Evolutionary conservation across 1,140 invertebrate genomes (phyloP).

Genomic region (Caenorhabditis tropicalis): DNA sequence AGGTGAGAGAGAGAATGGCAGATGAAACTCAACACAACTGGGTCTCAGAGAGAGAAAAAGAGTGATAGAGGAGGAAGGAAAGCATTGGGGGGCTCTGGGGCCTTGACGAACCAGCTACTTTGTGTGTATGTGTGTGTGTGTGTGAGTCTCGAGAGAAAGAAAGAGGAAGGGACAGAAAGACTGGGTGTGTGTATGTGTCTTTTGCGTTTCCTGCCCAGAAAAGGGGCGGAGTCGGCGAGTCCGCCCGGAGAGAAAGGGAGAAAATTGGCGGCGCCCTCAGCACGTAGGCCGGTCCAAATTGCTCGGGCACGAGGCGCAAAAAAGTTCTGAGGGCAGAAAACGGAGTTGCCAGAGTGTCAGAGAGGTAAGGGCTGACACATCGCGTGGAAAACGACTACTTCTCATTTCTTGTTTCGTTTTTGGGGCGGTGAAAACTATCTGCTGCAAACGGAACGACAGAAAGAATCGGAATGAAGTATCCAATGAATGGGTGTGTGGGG

Average conservation of each 20-base stretch:
- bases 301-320: slow-evolving; percentile 22
- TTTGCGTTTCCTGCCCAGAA: slow-evolving; percentile 43
- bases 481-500: neutral
- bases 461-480: neutral
- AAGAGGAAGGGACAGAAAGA: slow-evolving; percentile 1
- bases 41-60: slow-evolving; percentile 36
- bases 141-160: neutral
- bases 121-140: slow-evolving; percentile 30
- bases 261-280: slow-evolving; percentile 37
- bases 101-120: slow-evolving; percentile 25
- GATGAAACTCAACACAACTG: slow-evolving; percentile 34
- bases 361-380: neutral
- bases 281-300: slow-evolving; percentile 35
- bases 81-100: slow-evolving; percentile 32
- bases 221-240: slow-evolving; percentile 41
- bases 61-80: slow-evolving; percentile 30
- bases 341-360: neutral
- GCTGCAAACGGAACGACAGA: neutral
- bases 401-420: neutral
- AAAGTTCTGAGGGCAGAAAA: slow-evolving; percentile 13
- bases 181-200: slow-evolving; percentile 26
- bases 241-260: neutral
- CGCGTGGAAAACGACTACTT: neutral
- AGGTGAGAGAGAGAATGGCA: neutral
- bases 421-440: neutral